Percentiles rank a stretch among this genome's conserved stretches.
Evolutionary conservation across 2,888 invertebrate genomes (phyloP).

Genomic region (Lymantria dispar): DNA sequence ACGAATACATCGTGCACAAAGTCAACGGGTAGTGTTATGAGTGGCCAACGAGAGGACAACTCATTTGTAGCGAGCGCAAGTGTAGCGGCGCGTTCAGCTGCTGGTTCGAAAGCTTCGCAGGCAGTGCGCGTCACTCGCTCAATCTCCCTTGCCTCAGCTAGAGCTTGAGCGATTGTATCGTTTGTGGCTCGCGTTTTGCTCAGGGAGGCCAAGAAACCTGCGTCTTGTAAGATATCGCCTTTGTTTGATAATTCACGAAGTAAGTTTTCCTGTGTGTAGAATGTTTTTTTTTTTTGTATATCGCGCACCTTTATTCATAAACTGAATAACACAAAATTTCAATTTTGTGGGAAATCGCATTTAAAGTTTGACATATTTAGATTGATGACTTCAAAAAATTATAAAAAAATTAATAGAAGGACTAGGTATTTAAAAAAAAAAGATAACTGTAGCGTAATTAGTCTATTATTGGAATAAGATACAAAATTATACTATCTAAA

Average conservation of each 20-base stretch:
- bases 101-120: slow-evolving; percentile 32
- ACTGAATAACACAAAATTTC: too few species aligned
- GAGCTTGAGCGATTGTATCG: slow-evolving; percentile 66
- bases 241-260: slow-evolving; percentile 64
- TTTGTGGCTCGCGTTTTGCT: slow-evolving; percentile 77
- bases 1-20: slow-evolving; percentile 72
- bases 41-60: slow-evolving; percentile 58
- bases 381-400: too few species aligned
- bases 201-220: slow-evolving; percentile 71
- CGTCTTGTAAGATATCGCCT: slow-evolving; percentile 69
- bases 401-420: too few species aligned
- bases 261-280: slow-evolving; percentile 58
- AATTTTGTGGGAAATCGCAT: too few species aligned
- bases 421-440: background rate
- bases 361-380: too few species aligned
- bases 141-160: slow-evolving; percentile 65
- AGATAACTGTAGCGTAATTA: too few species aligned
- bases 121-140: slow-evolving; percentile 51
- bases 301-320: too few species aligned
- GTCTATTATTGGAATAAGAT: too few species aligned
- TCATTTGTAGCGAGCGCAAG: slow-evolving; percentile 63
- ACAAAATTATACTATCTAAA: too few species aligned
- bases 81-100: slow-evolving; percentile 53
- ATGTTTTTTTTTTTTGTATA: background rate
- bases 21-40: slow-evolving; percentile 73